Percentiles rank a stretch among this genome's conserved stretches.
Evolutionary conservation across 2,113 vertebrate species (phyloP).

Genomic region (Gobio gobio): DNA sequence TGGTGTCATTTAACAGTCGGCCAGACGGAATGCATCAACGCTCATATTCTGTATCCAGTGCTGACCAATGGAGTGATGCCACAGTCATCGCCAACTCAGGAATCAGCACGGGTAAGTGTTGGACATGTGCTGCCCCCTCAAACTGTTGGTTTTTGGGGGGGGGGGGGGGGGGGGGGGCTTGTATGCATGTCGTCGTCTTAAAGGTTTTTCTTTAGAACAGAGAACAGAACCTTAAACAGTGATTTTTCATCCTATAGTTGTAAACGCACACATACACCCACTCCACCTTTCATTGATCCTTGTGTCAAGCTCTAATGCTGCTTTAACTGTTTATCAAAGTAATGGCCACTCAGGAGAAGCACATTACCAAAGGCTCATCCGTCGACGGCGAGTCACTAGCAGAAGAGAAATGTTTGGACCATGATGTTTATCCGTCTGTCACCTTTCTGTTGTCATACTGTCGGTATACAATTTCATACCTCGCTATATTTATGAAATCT

Average conservation of each 20-base stretch:
- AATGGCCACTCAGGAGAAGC: slow-evolving; percentile 71
- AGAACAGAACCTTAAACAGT: slow-evolving; percentile 19
- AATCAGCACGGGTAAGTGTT: slow-evolving; percentile 89
- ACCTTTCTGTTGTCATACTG: neutral
- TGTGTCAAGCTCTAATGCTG: slow-evolving; percentile 79
- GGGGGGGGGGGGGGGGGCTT: neutral
- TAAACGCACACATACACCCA: slow-evolving; percentile 14
- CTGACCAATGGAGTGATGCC: slow-evolving; percentile 97
- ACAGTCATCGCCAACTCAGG: slow-evolving; percentile 95
- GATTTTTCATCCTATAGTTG: neutral
- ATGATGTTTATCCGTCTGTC: slow-evolving; percentile 4
- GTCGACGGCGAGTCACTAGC: slow-evolving; percentile 31
- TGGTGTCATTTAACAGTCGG: slow-evolving; percentile 91
- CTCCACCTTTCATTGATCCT: slow-evolving; percentile 81
- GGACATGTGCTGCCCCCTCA: neutral
- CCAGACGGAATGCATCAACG: slow-evolving; percentile 95
- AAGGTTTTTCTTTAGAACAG: neutral
- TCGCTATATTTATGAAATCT: neutral
- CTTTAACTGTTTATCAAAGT: slow-evolving; percentile 82
- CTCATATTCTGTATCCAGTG: slow-evolving; percentile 96
- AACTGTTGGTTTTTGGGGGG: neutral
- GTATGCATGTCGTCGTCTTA: neutral
- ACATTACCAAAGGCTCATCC: slow-evolving; percentile 70
- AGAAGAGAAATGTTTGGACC: slow-evolving; percentile 15
- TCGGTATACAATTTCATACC: neutral